Conservation (phyloP, 2,888 invertebrate species). For the Xylophagus ater region DNA sequence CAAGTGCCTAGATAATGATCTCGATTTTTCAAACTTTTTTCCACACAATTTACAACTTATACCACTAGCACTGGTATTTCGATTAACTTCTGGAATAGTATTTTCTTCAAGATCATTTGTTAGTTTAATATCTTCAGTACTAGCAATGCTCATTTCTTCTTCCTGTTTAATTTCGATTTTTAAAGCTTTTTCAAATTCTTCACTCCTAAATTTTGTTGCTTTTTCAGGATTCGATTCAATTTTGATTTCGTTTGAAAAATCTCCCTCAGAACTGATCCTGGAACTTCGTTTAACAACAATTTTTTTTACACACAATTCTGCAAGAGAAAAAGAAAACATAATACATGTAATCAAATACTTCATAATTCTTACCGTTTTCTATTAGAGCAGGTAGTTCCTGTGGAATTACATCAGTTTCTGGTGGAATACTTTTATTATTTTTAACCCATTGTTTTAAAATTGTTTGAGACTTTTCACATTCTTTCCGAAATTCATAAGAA, state of each 20-base stretch:
- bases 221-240: too few species aligned
- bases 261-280: too few species aligned
- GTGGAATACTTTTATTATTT: neutral
- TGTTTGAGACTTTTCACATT: constrained; percentile 19
- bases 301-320: neutral
- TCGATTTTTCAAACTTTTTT: constrained; percentile 4
- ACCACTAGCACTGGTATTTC: too few species aligned
- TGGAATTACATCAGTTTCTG: neutral
- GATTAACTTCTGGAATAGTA: too few species aligned
- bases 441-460: constrained; percentile 14
- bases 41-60: constrained; percentile 22
- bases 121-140: neutral
- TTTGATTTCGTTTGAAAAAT: too few species aligned
- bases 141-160: neutral
- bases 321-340: neutral
- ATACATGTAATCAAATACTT: neutral
- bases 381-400: neutral
- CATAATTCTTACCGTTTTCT: constrained; percentile 8
- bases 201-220: neutral
- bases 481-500: constrained; percentile 18
- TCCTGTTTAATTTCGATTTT: neutral
- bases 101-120: too few species aligned
- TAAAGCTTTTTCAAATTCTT: neutral
- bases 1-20: constrained; percentile 10
- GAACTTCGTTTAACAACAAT: neutral